Base-by-base conservation (phyloP, 1,140 invertebrate genomes). In the Halesus radiatus region DNA sequence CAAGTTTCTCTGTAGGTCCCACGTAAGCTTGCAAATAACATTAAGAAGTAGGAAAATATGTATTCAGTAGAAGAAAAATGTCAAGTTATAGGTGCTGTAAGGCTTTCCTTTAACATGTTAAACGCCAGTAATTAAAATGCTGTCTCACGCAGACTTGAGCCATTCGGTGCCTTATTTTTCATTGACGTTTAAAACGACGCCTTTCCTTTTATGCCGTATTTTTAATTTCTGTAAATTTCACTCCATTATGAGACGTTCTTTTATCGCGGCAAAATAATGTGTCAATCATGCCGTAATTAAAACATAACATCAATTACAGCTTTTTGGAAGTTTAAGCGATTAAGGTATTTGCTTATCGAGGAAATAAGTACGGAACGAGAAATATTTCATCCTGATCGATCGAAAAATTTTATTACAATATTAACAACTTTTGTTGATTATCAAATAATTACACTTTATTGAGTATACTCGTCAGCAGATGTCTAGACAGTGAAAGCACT, bases 231-330 rank as follows among this genome's bases (percentile, higher is more conserved):
- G n/a, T 7, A 20, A 45, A 70, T 50, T 50, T n/a, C 20, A 23
- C 66, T 45, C 3, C 18, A 70, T 45, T 50, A 70, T 50, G n/a
- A 20, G 37, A 20, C 37, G n/a, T 45, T 70, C 66, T 70, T 70
- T 45, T 70, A 70, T 18, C n/a, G 66, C 37, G 66, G 20, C 22
- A 45, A 70, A 70, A 45, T 45, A 45, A 70, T 70, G 66, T 70
- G 66, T 70, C 66, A 70, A 70, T 70, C 66, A 70, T 37, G 18
- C 29, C 22, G 8, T 50, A 70, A 70, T 70, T 70, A 50, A 70
- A 70, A 70, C 45, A 52, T 50, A 18, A 20, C 18, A 20, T 52
- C 5, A 70, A 45, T 66, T 70, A 70, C 18, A n/a, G 62, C 20
- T 22, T 15, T 29, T 32, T 13, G 1, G 23, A 8, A 66, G 10